Percentiles rank a stretch among this genome's conserved stretches.
Conservation (phyloP, 2,113 vertebrate genomes). For the Ceratotherium simum region DNA sequence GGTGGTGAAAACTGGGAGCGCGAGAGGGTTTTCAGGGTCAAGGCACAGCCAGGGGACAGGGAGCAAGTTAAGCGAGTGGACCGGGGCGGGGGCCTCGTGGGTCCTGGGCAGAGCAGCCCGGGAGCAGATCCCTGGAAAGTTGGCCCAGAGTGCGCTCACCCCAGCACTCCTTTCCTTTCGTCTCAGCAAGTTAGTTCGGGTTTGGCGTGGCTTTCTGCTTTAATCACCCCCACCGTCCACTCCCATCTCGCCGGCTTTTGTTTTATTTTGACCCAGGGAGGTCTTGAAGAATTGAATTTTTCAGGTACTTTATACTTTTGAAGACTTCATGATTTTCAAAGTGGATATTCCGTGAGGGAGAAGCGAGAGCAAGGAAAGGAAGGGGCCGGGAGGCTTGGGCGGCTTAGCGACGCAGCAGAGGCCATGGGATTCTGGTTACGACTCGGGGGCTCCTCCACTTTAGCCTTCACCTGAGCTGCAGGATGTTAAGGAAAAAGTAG, state of each 20-base stretch:
- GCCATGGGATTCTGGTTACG: neutral
- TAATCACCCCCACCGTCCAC: neutral
- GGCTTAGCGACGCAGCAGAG: neutral
- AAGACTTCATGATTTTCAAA: neutral
- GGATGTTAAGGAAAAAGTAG: neutral
- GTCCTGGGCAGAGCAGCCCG: neutral
- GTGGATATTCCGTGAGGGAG: neutral
- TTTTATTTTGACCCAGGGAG: neutral
- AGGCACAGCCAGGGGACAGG: neutral
- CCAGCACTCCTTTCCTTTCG: neutral
- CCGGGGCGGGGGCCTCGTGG: neutral
- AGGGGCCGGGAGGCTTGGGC: neutral
- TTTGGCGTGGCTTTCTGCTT: neutral
- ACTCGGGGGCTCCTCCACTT: accelerated
- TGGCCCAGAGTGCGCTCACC: neutral
- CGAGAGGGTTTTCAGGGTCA: neutral
- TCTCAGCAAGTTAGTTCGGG: neutral
- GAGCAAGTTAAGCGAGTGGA: neutral
- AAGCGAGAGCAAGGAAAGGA: neutral
- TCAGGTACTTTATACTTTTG: neutral
- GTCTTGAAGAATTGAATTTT: neutral
- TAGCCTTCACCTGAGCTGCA: neutral
- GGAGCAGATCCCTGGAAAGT: neutral
- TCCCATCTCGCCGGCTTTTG: neutral
- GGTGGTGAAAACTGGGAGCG: neutral